Evolutionary conservation across 1,140 invertebrate genomes (phyloP), one percentile per base, ranked within the genome.

Genomic region (Portunus trituberculatus): DNA sequence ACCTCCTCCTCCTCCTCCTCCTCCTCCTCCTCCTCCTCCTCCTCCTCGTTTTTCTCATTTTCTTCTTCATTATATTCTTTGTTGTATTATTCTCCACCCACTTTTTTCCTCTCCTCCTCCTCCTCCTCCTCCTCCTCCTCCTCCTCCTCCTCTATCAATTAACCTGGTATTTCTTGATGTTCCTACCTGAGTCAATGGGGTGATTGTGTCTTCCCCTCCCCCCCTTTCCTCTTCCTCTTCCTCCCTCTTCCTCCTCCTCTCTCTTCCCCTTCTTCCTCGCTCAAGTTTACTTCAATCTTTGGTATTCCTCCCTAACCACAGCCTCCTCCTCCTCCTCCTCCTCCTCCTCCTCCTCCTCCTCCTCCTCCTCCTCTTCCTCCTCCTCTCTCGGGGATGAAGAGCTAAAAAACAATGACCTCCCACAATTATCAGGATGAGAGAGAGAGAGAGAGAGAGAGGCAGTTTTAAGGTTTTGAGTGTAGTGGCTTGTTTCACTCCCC

Each of bases 341-440:
- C 86, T 88, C 45, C 86, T 88, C 86, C 86, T 88, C 86, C 31
- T 88, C 32, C 86, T 46, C 86, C n/a, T 32, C 83, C 28, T 84
- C 28, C 31, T 46, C 84, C 84, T 46, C 84, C 16, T 87, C 84
- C 84, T 87, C 84, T 10, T 46, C 84, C 84, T 87, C 84, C 84
- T 46, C 84, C 84, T n/a, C n/a, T 76, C 67, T 4, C 82, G 83
- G n/a, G 83, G 83, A 84, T 10, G 83, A 39, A 32, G 84, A 32
- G 39, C 2, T 39, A 10, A 84, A 25, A 84, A 32, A 16, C n/a
- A 46, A 32, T 31, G 25, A 46, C n/a, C 84, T 87, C 31, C 83
- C 10, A 20, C 28, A 87, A 20, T 87, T 32, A 46, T 39, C 7
- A 28, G 10, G 8, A 87, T 32, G 14, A 84, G 83, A 32, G 83